Evolutionary conservation across 1,140 invertebrate genomes (phyloP), one percentile per base, ranked within the genome.

Genomic region (Micrasema minimum): DNA sequence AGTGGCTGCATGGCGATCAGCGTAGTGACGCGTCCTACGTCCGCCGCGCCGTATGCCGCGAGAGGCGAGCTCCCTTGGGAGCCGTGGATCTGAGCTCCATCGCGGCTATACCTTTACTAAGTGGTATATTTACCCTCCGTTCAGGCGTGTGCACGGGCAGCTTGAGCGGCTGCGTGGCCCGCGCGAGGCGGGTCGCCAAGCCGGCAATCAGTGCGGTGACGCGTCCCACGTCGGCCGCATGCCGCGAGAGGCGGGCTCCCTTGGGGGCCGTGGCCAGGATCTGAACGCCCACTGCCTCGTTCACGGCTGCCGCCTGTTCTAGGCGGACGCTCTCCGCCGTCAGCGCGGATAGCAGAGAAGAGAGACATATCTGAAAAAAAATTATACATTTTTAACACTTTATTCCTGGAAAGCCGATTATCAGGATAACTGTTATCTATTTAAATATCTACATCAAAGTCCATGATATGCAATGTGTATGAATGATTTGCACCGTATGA

Each of bases 161-260:
- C 23, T 62, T 62, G 14, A 62, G 57, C 2, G 57, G 38, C 18
- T 38, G 66, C 1, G 66, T 67, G 46, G 62, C 43, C 3, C 66
- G n/a, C n/a, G 66, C 50, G 7, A 67, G 53, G 26, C 66, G 31
- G 23, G 66, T 55, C 20, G 50, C 37, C 16, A 67, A 50, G 14
- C 50, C 66, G 1, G 66, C 66, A 37, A 67, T 53, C 35, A 67
- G 66, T n/a, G 48, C 66, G 4, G 66, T 55, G 31, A 67, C 53
- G 12, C 38, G 48, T 0, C 66, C 66, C 10, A 67, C 38, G 41
- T 67, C 50, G 1, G 46, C 48, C n/a, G 66, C 66, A 23, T 53
- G 50, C 7, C 48, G n/a, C 3, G 31, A 11, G 10, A 67, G 50
- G 11, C 53, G 16, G 10, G 48, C 53, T 0, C 66, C 41, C 35